A percentile compares a stretch with the other conserved stretches of the same genome.
These are phyloP conservation scores for Drosophila erecta DNA, from an alignment of 1,140 invertebrate species.

Conservation along the genomic window DNA sequence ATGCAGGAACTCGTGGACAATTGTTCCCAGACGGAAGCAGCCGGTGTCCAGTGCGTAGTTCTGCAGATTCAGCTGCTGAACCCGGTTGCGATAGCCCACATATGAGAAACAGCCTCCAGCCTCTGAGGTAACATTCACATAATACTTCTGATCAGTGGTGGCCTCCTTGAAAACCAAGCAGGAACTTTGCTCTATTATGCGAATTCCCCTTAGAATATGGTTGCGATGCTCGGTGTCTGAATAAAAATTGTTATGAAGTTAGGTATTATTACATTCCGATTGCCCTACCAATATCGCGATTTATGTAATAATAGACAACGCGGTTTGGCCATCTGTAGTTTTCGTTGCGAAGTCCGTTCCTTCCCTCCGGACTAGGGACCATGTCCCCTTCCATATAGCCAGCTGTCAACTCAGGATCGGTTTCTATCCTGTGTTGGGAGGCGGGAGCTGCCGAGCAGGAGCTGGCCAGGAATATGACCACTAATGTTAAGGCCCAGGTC, in stretches of 20 bases:
- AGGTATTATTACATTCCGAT: too few relatives aligned
- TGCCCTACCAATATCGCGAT: slow-evolving; percentile 65
- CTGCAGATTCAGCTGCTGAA: slow-evolving; percentile 85
- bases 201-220: slow-evolving; percentile 56
- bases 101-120: slow-evolving; percentile 86
- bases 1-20: slow-evolving; percentile 90
- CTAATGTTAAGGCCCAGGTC: neutral
- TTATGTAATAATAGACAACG: slow-evolving; percentile 87
- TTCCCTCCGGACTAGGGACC: slow-evolving; percentile 17
- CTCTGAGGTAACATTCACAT: slow-evolving; percentile 76
- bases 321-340: slow-evolving; percentile 87
- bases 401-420: slow-evolving; percentile 63
- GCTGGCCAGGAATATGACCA: slow-evolving; percentile 18
- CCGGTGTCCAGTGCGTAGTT: slow-evolving; percentile 78
- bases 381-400: slow-evolving; percentile 73
- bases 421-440: slow-evolving; percentile 21
- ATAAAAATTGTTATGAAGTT: too few relatives aligned
- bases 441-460: slow-evolving; percentile 35
- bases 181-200: slow-evolving; percentile 43
- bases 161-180: slow-evolving; percentile 62
- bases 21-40: slow-evolving; percentile 85
- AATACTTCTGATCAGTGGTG: slow-evolving; percentile 70
- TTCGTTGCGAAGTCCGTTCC: slow-evolving; percentile 87
- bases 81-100: slow-evolving; percentile 85
- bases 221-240: slow-evolving; percentile 56